Evolutionary conservation across 2,113 vertebrate species (phyloP).

Genomic region (mouse (Mus musculus)): GRCm39 chr6:122721001-122721500

Average conservation of each 20-base stretch:
- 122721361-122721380: neutral
- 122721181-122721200: neutral
- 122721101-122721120: neutral
- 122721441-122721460: neutral
- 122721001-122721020: neutral
- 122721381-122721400: neutral
- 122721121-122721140: neutral
- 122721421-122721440: neutral
- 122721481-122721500: neutral
- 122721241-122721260: too few species aligned
- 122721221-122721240: neutral
- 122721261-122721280: neutral
- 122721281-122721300: neutral
- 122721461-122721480: neutral
- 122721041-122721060: neutral
- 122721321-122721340: neutral
- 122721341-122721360: neutral
- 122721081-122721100: neutral
- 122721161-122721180: neutral
- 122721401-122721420: slow-evolving; percentile 22
- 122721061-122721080: neutral
- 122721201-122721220: neutral
- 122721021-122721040: neutral
- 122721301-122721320: neutral
- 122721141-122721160: neutral